Conservation (phyloP, 2,797 vertebrate genomes). For the Oreochromis grahami region DNA sequence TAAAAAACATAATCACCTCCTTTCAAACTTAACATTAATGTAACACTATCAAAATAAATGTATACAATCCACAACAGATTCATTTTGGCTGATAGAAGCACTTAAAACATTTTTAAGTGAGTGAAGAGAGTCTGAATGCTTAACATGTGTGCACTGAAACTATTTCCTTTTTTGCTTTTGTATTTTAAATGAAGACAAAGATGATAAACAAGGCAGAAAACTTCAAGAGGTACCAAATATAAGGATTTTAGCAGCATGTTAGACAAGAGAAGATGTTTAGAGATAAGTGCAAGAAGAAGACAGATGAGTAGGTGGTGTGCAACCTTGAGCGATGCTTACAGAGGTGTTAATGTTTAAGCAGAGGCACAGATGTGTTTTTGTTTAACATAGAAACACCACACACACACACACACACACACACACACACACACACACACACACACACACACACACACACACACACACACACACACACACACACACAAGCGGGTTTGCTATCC, state of each 20-base stretch:
- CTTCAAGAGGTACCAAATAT: not conserved
- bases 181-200: not conserved
- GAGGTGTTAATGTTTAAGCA: slow-evolving; percentile 70
- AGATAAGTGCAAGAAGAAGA: not conserved
- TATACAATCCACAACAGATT: not conserved
- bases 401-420: not conserved
- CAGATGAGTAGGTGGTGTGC: not conserved
- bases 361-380: slow-evolving; percentile 16
- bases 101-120: not conserved
- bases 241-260: not conserved
- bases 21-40: not conserved
- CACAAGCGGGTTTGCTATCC: no score
- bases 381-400: slow-evolving; percentile 29
- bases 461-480: not conserved
- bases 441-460: not conserved
- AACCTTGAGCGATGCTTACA: slow-evolving; percentile 54
- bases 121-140: not conserved
- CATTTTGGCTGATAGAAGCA: not conserved
- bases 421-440: not conserved
- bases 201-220: not conserved
- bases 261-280: not conserved
- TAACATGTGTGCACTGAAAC: not conserved
- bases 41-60: not conserved
- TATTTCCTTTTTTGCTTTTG: not conserved
- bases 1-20: not conserved